These are phyloP conservation scores for Saccostrea cuccullata DNA, from an alignment of 1,140 invertebrate genomes.

Conservation along the genomic window DNA sequence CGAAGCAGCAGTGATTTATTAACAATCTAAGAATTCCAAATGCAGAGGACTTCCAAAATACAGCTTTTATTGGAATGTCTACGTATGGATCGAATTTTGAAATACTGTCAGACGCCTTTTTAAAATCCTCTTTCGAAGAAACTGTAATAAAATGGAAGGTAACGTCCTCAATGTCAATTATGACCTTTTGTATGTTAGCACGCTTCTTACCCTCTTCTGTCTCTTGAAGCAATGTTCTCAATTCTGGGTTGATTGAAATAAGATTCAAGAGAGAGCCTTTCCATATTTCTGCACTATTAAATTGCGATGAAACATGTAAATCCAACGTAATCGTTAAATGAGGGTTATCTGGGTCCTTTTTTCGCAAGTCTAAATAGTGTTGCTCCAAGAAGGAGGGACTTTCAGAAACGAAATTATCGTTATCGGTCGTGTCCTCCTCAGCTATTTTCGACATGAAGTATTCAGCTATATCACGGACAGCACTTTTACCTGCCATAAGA, in stretches of 20 bases:
- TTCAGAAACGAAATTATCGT: not conserved
- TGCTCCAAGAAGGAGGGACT: not conserved
- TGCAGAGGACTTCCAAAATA: not conserved
- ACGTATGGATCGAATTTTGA: not conserved
- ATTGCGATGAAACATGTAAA: not conserved
- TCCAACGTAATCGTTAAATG: not conserved
- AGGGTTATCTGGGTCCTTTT: not conserved
- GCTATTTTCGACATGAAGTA: conserved; percentile 34
- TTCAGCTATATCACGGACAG: not conserved
- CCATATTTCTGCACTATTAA: not conserved
- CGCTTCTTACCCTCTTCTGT: not conserved
- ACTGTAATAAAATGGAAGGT: not conserved
- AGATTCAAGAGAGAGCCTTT: not conserved
- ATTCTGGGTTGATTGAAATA: not conserved
- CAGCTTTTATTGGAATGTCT: not conserved
- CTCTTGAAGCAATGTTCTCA: not conserved
- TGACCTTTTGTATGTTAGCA: not conserved
- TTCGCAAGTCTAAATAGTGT: not conserved
- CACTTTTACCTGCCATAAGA: conserved; percentile 1
- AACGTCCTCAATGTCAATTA: not conserved
- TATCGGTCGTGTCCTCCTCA: not conserved
- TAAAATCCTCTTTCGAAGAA: not conserved
- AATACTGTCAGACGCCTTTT: not conserved
- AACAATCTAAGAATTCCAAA: not conserved
- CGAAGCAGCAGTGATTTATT: not conserved